Base-by-base conservation (phyloP, 2,797 vertebrate genomes). In the Melanotaenia nigrans region DNA sequence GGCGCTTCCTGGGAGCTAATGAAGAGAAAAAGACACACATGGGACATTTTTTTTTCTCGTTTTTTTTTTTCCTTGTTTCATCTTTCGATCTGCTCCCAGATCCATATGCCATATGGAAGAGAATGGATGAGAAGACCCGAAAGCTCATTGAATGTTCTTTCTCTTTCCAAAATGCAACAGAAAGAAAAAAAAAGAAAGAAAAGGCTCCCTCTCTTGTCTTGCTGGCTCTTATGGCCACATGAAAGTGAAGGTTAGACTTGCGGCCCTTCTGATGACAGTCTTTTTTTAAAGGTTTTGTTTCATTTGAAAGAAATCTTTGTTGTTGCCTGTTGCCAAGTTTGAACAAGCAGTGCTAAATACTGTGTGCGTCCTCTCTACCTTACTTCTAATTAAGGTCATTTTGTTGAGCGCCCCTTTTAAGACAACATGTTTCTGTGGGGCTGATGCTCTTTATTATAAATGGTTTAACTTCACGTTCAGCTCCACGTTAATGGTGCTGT, bases 11-110 rank as follows among this genome's bases (percentile, higher is more conserved):
- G 85, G 75, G 80, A 92, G 85, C 87, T 92, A 92, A 95, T 93
- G 90, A 93, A 94, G 90, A 93, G 88, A 92, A 92, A 92, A 90
- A 92, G 84, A 90, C 84, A 90, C 91, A 95, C 93, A 94, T 94
- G 93, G 92, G 90, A 79, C 76, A 78, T 57, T 57, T 18, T 56
- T 54, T 54, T 71, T 53, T 38, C 9, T 13, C 36, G 56, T 28
- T 28, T 60, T 54, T 42, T 54, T 49, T 47, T 55, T 54, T 65
- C 45, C 57, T 33, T 35, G 28, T 86, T 78, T 90, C 89, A 87
- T 88, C 87, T 87, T 90, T 90, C 87, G 71, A 86, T 89, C 90
- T 77, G 67, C 85, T 79, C 88, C 85, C 90, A 89, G 90, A 93
- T 93, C 90, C 92, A 80, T 88, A 84, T 56, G 86, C 91, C 93